phyloP scores from a whole-genome alignment of 2,888 invertebrate genomes.

The Melanargia galathea region DNA sequence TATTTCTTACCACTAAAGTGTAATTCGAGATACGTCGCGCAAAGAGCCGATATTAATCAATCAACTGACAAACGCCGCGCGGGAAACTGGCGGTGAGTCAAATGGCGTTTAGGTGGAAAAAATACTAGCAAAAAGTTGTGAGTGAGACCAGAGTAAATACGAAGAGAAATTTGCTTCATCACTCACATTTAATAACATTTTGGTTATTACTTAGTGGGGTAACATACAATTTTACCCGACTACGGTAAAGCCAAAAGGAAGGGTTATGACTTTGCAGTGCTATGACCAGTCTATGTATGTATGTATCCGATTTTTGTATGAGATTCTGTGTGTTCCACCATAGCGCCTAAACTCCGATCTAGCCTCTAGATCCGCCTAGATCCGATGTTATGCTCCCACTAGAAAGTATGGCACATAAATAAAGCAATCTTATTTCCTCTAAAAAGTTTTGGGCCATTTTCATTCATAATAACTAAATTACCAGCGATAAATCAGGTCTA shows the following conservation, averaged over 20 bases:
- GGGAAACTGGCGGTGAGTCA: constrained; percentile 33
- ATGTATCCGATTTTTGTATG: too few species aligned
- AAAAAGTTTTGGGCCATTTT: background rate
- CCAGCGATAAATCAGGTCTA: constrained; percentile 30
- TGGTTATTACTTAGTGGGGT: background rate
- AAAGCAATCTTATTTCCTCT: background rate
- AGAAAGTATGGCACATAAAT: background rate
- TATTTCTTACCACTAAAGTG: constrained; percentile 9
- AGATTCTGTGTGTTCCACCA: too few species aligned
- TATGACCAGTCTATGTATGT: too few species aligned
- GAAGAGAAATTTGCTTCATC: constrained; percentile 8
- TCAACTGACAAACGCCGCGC: constrained; percentile 32
- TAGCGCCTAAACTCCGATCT: too few species aligned
- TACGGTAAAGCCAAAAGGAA: too few species aligned
- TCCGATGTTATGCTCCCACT: too few species aligned
- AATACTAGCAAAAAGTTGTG: constrained; percentile 13
- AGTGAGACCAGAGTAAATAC: constrained; percentile 1
- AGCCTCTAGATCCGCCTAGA: too few species aligned
- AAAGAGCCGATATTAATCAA: constrained; percentile 36
- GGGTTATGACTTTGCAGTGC: too few species aligned
- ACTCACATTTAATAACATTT: constrained; percentile 13
- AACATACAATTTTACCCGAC: background rate
- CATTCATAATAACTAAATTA: constrained; percentile 25
- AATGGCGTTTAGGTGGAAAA: constrained; percentile 29
- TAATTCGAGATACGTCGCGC: constrained; percentile 9